These are phyloP conservation scores for Myripristis murdjan DNA, from an alignment of 2,797 vertebrate genomes.

Conservation along the genomic window DNA sequence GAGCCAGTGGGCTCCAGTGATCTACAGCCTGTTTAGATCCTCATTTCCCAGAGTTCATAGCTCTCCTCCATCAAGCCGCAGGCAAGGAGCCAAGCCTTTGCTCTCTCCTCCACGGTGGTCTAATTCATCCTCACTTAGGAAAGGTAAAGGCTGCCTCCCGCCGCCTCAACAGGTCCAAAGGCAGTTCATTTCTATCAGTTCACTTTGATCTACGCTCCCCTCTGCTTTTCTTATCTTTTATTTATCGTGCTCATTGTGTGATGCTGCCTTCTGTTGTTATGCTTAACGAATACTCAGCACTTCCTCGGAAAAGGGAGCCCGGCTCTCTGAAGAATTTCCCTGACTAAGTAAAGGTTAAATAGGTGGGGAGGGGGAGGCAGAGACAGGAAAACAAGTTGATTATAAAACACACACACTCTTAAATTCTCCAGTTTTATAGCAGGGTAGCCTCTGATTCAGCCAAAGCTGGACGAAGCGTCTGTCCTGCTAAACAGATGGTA, in stretches of 20 bases:
- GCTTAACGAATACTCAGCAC: neutral
- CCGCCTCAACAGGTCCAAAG: slow-evolving; percentile 55
- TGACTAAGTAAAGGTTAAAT: slow-evolving; percentile 56
- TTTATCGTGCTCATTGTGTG: slow-evolving; percentile 30
- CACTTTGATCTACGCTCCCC: slow-evolving; percentile 38
- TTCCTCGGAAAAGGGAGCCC: slow-evolving; percentile 8
- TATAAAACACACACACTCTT: slow-evolving; percentile 40
- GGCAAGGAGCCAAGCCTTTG: slow-evolving; percentile 67
- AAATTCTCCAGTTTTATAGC: slow-evolving; percentile 42
- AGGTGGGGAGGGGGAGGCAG: slow-evolving; percentile 36
- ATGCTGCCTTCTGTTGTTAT: slow-evolving; percentile 21
- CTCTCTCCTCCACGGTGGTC: slow-evolving; percentile 48
- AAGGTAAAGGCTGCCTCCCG: slow-evolving; percentile 59
- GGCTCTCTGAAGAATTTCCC: slow-evolving; percentile 26
- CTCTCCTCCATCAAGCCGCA: slow-evolving; percentile 74
- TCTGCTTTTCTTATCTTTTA: slow-evolving; percentile 38
- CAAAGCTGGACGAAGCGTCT: slow-evolving; percentile 54
- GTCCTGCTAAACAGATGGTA: slow-evolving; percentile 67
- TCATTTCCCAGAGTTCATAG: slow-evolving; percentile 81
- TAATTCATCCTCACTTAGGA: slow-evolving; percentile 69
- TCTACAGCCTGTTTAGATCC: slow-evolving; percentile 82
- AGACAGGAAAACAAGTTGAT: slow-evolving; percentile 49
- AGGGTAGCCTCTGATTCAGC: slow-evolving; percentile 50
- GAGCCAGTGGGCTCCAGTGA: slow-evolving; percentile 71
- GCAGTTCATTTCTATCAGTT: slow-evolving; percentile 42